phyloP scores from a whole-genome alignment of 2,888 invertebrate genomes.

The Trichopoda pennipes region DNA sequence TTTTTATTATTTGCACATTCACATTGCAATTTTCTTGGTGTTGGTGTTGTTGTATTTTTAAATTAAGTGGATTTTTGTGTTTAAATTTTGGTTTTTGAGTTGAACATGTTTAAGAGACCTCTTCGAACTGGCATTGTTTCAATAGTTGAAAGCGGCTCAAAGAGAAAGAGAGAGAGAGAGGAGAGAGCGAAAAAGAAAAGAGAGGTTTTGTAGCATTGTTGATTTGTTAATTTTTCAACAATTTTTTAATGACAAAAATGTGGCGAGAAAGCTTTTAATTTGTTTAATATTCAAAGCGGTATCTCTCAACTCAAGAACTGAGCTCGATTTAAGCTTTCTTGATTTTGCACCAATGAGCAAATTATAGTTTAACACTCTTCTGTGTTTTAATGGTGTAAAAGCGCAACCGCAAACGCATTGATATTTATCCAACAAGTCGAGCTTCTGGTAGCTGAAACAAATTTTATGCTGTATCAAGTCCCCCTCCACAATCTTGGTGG shows the following conservation, averaged over 20 bases:
- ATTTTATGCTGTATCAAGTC: constrained; percentile 22
- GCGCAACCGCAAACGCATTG: constrained; percentile 41
- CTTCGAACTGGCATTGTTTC: neutral
- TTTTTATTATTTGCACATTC: constrained; percentile 50
- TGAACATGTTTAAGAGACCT: constrained; percentile 10
- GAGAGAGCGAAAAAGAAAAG: no score
- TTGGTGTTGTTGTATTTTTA: constrained; percentile 11
- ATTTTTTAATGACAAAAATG: no score
- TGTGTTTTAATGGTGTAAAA: constrained; percentile 35
- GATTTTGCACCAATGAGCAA: constrained; percentile 43
- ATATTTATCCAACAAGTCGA: constrained; percentile 34
- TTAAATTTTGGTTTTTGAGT: neutral
- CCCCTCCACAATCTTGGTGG: constrained; percentile 3
- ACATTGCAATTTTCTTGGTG: constrained; percentile 53
- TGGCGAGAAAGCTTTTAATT: constrained; percentile 40
- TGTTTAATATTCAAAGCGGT: neutral
- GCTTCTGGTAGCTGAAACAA: constrained; percentile 60
- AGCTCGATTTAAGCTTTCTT: constrained; percentile 26
- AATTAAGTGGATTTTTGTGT: constrained; percentile 1
- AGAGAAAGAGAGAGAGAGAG: constrained; percentile 2
- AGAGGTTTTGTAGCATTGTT: no score
- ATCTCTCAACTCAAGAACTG: constrained; percentile 20
- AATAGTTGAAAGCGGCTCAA: constrained; percentile 31
- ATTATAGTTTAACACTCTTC: constrained; percentile 46
- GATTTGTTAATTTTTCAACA: neutral